These are phyloP conservation scores for Orthosia cruda DNA, from an alignment of 2,888 invertebrate genomes.

Conservation along the genomic window DNA sequence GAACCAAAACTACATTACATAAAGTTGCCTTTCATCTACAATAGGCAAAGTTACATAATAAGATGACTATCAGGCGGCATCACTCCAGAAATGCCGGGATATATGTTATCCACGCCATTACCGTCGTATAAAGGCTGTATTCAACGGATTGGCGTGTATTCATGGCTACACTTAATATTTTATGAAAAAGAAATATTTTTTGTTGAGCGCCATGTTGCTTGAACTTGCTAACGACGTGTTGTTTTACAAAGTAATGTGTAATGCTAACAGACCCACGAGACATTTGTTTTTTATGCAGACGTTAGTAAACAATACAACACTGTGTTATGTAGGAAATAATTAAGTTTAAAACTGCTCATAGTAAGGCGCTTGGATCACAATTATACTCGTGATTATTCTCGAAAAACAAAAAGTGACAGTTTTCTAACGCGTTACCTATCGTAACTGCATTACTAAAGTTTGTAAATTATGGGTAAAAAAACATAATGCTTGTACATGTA, in stretches of 20 bases:
- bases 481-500: too few relatives aligned
- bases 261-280: background rate
- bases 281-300: background rate
- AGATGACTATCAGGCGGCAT: slow-evolving; percentile 61
- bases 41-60: slow-evolving; percentile 59
- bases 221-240: slow-evolving; percentile 43
- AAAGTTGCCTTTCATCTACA: slow-evolving; percentile 44
- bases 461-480: too few relatives aligned
- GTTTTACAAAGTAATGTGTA: slow-evolving; percentile 25
- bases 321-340: background rate
- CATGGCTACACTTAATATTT: slow-evolving; percentile 61
- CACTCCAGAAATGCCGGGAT: slow-evolving; percentile 57
- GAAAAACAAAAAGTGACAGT: background rate
- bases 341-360: background rate
- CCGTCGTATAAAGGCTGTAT: slow-evolving; percentile 67
- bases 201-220: slow-evolving; percentile 27
- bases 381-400: background rate
- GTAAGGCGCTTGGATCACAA: background rate
- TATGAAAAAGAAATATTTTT: slow-evolving; percentile 63
- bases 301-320: slow-evolving; percentile 4
- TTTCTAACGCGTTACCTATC: background rate
- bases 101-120: slow-evolving; percentile 71
- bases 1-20: slow-evolving; percentile 31
- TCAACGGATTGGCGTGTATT: slow-evolving; percentile 64
- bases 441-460: too few relatives aligned